These are phyloP conservation scores for Cerastis rubricosa DNA, from an alignment of 2,888 invertebrate species.

Conservation along the genomic window DNA sequence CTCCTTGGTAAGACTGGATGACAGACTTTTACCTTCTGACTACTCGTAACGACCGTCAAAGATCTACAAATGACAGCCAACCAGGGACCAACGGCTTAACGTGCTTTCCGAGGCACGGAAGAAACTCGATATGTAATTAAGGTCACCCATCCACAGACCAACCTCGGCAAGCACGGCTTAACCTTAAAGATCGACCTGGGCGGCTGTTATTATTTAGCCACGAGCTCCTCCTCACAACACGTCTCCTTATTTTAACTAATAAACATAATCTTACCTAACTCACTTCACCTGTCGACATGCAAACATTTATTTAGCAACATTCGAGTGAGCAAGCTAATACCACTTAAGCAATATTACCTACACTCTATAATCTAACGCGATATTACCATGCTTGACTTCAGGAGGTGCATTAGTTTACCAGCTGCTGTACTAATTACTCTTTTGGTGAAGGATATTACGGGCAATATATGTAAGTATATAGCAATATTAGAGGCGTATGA, in stretches of 20 bases:
- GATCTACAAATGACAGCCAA: too few species aligned
- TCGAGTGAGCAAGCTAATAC: constrained; percentile 19
- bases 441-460: constrained; percentile 44
- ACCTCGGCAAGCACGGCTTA: too few species aligned
- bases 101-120: too few species aligned
- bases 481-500: constrained; percentile 3
- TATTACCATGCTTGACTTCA: constrained; percentile 47
- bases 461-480: neutral
- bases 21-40: too few species aligned
- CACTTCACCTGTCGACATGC: neutral
- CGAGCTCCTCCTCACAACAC: too few species aligned
- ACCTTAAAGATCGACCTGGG: too few species aligned
- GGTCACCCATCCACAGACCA: too few species aligned
- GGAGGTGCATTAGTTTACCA: constrained; percentile 47
- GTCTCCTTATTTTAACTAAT: neutral
- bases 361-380: constrained; percentile 43
- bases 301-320: neutral
- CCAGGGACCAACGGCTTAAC: too few species aligned
- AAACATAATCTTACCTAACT: neutral
- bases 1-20: too few species aligned
- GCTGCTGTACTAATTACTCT: constrained; percentile 50
- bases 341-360: constrained; percentile 46
- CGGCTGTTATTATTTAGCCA: too few species aligned
- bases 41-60: too few species aligned
- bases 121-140: too few species aligned